Evolutionary conservation across 2,113 vertebrate species (phyloP), one percentile per base, ranked within the genome.

Genomic region (Callopanchax toddi): DNA sequence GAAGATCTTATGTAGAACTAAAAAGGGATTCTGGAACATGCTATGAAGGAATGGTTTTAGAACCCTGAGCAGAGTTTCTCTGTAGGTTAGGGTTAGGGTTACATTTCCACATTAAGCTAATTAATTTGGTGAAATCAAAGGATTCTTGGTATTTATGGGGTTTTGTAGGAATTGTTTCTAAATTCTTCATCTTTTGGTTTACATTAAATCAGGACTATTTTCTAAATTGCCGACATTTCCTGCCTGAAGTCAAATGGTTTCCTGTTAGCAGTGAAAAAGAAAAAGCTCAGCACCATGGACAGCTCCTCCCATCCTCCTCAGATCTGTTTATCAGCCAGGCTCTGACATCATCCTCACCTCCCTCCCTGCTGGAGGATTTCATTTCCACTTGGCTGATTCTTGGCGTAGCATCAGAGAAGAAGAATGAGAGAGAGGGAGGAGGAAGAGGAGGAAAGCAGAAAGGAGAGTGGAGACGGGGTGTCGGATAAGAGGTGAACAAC

Each of bases 361-460:
- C 17, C 9, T 3, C 32, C 22, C 34, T 12, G 64, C 22, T 21
- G 40, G 21, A 68, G 25, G 34, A 61, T 70, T 21, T 46, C 29
- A 43, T 75, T 82, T 79, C 61, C 60, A 71, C 74, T 78, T 21
- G 58, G 61, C 25, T 68, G 63, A 32, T 71, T 57, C 51, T 55
- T 67, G 50, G 53, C 32, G 4, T 53, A 2, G 45, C 61, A 58
- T 73, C 60, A 65, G 23, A 57, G 64, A 57, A 34, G 44, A 66
- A 32, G n/a, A 50, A 29, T 8, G 4, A 21, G 15, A 34, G 45
- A 21, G 15, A 34, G 50, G 37, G 12, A 44, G 40, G 37, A 29
- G 13, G 25, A 55, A 43, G 37, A 40, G 56, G 32, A 40, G 16
- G 16, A 53, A 32, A 32, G 29, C 29, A 32, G 29, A 32, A n/a